Conservation (phyloP, 1,140 invertebrate species). For the Megalonaias nervosa region DNA sequence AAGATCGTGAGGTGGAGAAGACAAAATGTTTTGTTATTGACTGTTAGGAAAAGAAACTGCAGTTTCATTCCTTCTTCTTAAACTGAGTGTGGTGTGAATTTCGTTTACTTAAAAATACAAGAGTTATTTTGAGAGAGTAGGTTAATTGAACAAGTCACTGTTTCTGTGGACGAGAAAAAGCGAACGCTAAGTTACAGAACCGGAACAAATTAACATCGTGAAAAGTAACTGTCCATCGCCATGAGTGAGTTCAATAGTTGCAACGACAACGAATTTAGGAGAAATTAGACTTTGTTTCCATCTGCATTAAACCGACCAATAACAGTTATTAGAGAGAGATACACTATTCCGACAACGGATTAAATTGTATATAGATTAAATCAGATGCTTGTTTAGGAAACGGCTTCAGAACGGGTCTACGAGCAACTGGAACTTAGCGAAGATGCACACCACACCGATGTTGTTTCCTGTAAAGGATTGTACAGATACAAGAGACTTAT, state of each 20-base stretch:
- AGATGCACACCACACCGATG: not conserved
- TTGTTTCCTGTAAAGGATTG: constrained; percentile 7
- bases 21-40: not conserved
- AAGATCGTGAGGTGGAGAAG: not conserved
- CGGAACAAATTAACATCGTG: constrained; percentile 49
- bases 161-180: constrained; percentile 45
- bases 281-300: constrained; percentile 61
- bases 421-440: constrained; percentile 41
- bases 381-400: constrained; percentile 49
- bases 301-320: constrained; percentile 49
- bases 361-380: constrained; percentile 53
- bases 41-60: constrained; percentile 17
- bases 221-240: constrained; percentile 50
- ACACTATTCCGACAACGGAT: constrained; percentile 57
- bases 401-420: constrained; percentile 49
- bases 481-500: constrained; percentile 5
- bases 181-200: constrained; percentile 46
- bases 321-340: constrained; percentile 53
- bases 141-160: constrained; percentile 48
- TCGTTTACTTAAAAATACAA: not conserved
- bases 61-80: constrained; percentile 5
- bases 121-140: constrained; percentile 36
- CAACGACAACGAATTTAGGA: not conserved
- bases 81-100: not conserved
- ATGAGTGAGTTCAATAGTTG: constrained; percentile 48